Evolutionary conservation across 2,888 invertebrate species (phyloP).

Genomic region (Rhorus exstirpatorius): DNA sequence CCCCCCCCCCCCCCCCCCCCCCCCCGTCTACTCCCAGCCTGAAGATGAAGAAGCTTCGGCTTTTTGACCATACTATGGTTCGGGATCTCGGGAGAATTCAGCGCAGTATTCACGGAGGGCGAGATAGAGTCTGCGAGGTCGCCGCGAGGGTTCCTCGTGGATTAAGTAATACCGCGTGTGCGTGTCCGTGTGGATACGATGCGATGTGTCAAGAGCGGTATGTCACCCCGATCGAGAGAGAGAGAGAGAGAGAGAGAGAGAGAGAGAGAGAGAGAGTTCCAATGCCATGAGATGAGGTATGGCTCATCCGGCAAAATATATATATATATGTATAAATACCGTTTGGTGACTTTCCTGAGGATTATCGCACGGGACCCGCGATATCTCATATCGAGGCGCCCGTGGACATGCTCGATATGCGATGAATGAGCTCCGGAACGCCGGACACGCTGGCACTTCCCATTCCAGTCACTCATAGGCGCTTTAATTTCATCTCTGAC

Average conservation of each 20-base stretch:
- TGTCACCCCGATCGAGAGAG: slow-evolving; percentile 74
- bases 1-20: not conserved
- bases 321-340: slow-evolving; percentile 79
- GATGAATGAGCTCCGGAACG: slow-evolving; percentile 84
- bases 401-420: slow-evolving; percentile 84
- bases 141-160: slow-evolving; percentile 12
- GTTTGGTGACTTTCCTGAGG: slow-evolving; percentile 80
- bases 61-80: slow-evolving; percentile 1
- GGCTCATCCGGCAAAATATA: slow-evolving; percentile 58
- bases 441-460: slow-evolving; percentile 77
- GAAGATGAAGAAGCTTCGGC: slow-evolving; percentile 59
- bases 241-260: slow-evolving; percentile 70
- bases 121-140: slow-evolving; percentile 43
- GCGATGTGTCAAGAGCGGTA: slow-evolving; percentile 74
- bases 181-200: not conserved
- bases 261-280: slow-evolving; percentile 26
- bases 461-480: slow-evolving; percentile 53
- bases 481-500: slow-evolving; percentile 44
- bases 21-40: not conserved
- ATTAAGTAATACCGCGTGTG: slow-evolving; percentile 11
- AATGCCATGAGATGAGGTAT: slow-evolving; percentile 79
- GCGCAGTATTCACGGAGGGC: slow-evolving; percentile 54
- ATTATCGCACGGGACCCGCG: slow-evolving; percentile 81
- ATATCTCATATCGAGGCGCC: slow-evolving; percentile 84
- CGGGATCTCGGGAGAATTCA: slow-evolving; percentile 49